Base-by-base conservation (phyloP, 37 sponge, comb jelly and placozoan species). In the Beroe ovata region DNA sequence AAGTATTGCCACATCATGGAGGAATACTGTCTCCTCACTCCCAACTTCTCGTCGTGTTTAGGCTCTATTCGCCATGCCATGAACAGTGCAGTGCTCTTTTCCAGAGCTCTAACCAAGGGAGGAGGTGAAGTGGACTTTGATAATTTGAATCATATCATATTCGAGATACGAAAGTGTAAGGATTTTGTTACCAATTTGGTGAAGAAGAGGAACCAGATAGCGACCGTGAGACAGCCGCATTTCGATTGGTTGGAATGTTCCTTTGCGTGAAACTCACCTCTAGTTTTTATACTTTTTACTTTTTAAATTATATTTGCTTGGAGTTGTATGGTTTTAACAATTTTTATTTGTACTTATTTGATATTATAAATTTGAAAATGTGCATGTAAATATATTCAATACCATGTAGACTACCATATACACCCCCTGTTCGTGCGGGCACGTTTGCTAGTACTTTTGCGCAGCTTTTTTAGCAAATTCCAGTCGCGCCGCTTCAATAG, bases 161-260 rank as follows among this genome's bases (percentile, higher is more conserved):
- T 8, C 1, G 54, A 77, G 25, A 35, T 77, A 6, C 0, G 22
- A 26, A 77, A 42, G 54, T 77, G 84, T 77, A 25, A n/a, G 6
- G 84, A 77, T 30, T 77, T 77, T 25, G 84, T 77, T 0, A 77
- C n/a, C 6, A 77, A 40, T n/a, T 42, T 77, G 54, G 54, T 77
- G 8, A 77, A 77, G 47, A 77, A 77, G 84, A 37, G 84, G 23
- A 77, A 77, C 21, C 84, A 77, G 84, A 36, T 77, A 23, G 84
- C 84, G 23, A 77, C 28, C 23, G 54, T 77, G 23, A 30, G 36
- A 1, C 84, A 77, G 84, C 54, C 84, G 4, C 84, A 77, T 42
- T 77, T 77, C 28, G 84, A 77, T 23, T 77, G 84, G 84, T 23
- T 77, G 84, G 84, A 77, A 29, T 42, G 36, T 23, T 77, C 84